Conservation (phyloP, 2,797 vertebrate species). For the Euphonia xanthogaster region DNA sequence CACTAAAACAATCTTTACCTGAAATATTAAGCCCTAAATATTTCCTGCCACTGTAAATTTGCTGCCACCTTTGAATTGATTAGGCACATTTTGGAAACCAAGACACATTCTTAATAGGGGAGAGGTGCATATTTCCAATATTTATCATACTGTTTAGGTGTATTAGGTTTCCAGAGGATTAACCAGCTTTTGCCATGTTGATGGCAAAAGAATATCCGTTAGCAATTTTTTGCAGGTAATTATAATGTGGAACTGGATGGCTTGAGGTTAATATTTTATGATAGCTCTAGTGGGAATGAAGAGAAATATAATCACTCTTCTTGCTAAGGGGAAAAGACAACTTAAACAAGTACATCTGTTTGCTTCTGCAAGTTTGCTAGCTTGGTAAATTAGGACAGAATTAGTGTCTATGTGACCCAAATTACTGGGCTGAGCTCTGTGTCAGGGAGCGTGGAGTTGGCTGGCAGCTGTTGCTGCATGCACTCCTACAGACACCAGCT, state of each 20-base stretch:
- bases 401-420: background rate
- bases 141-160: slow-evolving; percentile 51
- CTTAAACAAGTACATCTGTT: background rate
- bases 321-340: background rate
- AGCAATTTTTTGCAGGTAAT: slow-evolving; percentile 67
- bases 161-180: slow-evolving; percentile 61
- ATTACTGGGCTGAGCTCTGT: background rate
- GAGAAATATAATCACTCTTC: background rate
- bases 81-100: slow-evolving; percentile 34
- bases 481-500: background rate
- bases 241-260: slow-evolving; percentile 18
- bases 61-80: slow-evolving; percentile 40
- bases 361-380: background rate
- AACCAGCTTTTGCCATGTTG: background rate
- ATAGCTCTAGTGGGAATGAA: slow-evolving; percentile 27
- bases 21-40: slow-evolving; percentile 12
- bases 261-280: slow-evolving; percentile 51
- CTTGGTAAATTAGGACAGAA: background rate
- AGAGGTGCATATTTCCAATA: background rate
- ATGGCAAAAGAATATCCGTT: slow-evolving; percentile 23
- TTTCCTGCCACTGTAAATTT: slow-evolving; percentile 34
- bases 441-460: accelerated
- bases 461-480: background rate
- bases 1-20: background rate
- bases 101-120: background rate